Evolutionary conservation across 2,797 vertebrate genomes (phyloP).

Genomic region (Prunella strophiata): DNA sequence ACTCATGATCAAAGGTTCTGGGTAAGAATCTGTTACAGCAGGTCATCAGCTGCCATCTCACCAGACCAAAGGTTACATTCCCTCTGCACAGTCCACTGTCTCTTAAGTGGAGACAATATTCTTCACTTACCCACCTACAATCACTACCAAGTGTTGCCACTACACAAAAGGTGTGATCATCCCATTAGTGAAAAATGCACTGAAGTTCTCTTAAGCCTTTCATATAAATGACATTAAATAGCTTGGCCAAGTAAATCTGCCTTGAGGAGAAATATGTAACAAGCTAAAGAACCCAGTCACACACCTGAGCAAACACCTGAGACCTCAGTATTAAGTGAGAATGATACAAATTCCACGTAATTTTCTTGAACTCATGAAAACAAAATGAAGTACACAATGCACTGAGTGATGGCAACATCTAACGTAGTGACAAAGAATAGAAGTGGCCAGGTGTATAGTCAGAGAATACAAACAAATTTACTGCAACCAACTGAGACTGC

Average conservation of each 20-base stretch:
- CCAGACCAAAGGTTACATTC: neutral
- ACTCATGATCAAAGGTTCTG: neutral
- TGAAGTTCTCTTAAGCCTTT: neutral
- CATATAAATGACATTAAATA: neutral
- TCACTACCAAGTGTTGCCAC: neutral
- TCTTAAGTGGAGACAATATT: neutral
- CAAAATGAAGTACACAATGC: slow-evolving; percentile 59
- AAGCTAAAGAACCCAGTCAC: neutral
- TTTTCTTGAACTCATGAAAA: slow-evolving; percentile 46
- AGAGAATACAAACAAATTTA: neutral
- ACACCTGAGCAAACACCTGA: neutral
- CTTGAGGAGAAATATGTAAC: neutral
- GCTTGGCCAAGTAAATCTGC: neutral
- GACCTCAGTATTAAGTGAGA: neutral
- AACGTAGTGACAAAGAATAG: neutral
- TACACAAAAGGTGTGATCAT: neutral
- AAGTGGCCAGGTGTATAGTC: neutral
- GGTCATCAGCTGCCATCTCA: neutral
- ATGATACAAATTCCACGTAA: neutral
- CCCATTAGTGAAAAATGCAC: neutral
- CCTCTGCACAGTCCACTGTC: neutral
- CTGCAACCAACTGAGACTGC: neutral
- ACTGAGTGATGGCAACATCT: slow-evolving; percentile 54
- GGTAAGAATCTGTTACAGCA: neutral
- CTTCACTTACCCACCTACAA: neutral